Percentiles rank a stretch among this genome's conserved stretches.
phyloP scores from a whole-genome alignment of 2,888 invertebrate species.

The Brachyopa scutellaris region DNA sequence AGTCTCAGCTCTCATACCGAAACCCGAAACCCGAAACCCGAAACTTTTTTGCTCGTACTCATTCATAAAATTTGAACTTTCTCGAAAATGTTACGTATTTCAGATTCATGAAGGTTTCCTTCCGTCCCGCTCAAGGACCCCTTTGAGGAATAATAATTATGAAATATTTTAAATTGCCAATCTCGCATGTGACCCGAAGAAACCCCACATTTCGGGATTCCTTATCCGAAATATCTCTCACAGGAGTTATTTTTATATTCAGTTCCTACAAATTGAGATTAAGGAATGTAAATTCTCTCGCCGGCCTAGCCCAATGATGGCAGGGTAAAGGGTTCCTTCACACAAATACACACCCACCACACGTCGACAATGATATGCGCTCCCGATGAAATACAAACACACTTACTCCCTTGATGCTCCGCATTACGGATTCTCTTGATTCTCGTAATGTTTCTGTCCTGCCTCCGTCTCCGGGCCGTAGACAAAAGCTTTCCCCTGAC shows the following conservation, averaged over 20 bases:
- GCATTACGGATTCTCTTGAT: conserved; percentile 8
- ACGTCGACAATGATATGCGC: not conserved
- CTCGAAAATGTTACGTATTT: conserved; percentile 8
- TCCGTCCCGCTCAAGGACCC: conserved; percentile 1
- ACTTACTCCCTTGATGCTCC: conserved; percentile 3
- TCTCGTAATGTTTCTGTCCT: not conserved
- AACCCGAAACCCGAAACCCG: no score
- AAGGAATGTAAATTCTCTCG: conserved; percentile 44
- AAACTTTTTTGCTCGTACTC: no score
- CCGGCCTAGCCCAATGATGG: no score
- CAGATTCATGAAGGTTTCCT: conserved; percentile 4
- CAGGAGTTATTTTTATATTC: conserved; percentile 14
- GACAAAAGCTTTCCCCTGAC: conserved; percentile 9
- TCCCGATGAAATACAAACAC: not conserved
- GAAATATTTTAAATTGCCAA: conserved; percentile 55
- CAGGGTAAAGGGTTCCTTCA: conserved; percentile 7
- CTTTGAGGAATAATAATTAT: conserved; percentile 45
- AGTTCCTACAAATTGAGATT: conserved; percentile 33
- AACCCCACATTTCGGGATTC: conserved; percentile 4
- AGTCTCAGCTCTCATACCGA: no score
- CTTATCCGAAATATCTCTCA: conserved; percentile 1
- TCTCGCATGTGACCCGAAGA: conserved; percentile 43
- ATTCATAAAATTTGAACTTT: conserved; percentile 13
- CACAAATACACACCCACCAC: not conserved
- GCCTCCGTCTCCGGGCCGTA: not conserved